Base-by-base conservation (phyloP, 2,888 invertebrate species). In the Tetrapedia diversipes region DNA sequence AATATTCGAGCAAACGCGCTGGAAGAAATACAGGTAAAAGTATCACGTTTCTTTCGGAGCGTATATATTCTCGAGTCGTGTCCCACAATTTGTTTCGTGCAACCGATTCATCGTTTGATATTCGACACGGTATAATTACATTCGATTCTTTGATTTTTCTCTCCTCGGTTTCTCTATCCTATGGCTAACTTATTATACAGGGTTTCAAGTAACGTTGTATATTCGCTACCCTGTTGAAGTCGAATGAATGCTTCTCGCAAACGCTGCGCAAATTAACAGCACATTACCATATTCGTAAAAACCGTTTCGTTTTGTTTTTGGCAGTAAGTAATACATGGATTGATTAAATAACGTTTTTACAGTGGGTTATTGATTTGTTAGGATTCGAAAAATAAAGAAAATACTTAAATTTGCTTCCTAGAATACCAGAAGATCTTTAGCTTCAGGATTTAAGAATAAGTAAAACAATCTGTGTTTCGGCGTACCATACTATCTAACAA, bases 1-100 rank as follows among this genome's bases (percentile, higher is more conserved):
- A 75, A 75, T 75, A 27, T 75, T 72, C 59, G 37, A 45, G 64
- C 22, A 41, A 73, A 75, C 47, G 60, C 27, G 37, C 4, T 32
- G 10, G 59, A 22, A 27, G 45, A 59, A 34, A 47, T 37, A 39
- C 22, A 37, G 60, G 27, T n/a, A n/a, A 34, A 41, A 53, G 37
- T 43, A 39, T 16, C 39, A 2, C 27, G 1, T 4, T 11, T 29
- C 37, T 53, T 39, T 16, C 27, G 41, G 10, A 27, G 45, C 24
- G 39, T 51, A 57, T 19, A n/a, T n/a, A n/a, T 47, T 54, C 27
- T 39, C 14, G 24, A 34, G n/a, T 24, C 19, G 10, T 41, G 32
- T 41, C 14, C 19, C 27, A 47, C 14, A 34, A 47, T 54, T 19
- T 27, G 11, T 57, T 10, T 32, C 8, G 7, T 7, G 53, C 49